Evolutionary conservation across 1,140 invertebrate genomes (phyloP).

Genomic region (Tetragnatha versicolor): DNA sequence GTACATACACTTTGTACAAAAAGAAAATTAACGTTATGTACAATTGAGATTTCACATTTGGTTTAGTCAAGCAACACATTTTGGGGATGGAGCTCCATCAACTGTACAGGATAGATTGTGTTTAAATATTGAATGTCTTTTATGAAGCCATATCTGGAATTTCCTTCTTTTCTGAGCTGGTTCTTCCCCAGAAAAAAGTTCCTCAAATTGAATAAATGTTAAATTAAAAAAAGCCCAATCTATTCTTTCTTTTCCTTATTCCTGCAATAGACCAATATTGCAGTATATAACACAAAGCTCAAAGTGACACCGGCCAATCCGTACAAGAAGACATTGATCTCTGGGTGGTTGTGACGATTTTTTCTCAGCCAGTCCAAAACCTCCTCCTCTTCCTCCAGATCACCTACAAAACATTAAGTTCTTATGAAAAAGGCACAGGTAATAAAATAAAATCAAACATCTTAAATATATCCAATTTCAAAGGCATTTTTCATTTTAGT

Average conservation of each 20-base stretch:
- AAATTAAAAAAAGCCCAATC: neutral
- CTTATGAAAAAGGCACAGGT: constrained; percentile 34
- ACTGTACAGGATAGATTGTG: constrained; percentile 16
- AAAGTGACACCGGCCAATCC: constrained; percentile 83
- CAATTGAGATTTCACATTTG: constrained; percentile 6
- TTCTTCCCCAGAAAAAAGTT: constrained; percentile 1
- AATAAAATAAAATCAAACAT: neutral
- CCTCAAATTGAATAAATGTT: neutral
- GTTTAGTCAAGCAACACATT: constrained; percentile 11
- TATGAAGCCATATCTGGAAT: constrained; percentile 6
- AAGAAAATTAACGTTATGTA: constrained; percentile 6
- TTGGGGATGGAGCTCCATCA: neutral
- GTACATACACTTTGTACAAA: constrained; percentile 26
- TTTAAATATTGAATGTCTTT: constrained; percentile 4
- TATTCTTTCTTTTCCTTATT: constrained; percentile 58
- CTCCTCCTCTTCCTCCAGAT: constrained; percentile 81
- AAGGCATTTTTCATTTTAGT: neutral
- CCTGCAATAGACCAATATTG: constrained; percentile 89
- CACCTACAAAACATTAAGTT: constrained; percentile 77
- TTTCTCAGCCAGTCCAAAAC: constrained; percentile 93
- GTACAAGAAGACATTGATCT: constrained; percentile 94
- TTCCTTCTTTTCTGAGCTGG: neutral
- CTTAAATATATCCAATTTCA: neutral
- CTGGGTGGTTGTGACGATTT: constrained; percentile 90
- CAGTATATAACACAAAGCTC: constrained; percentile 87